phyloP scores from a whole-genome alignment of 2,113 vertebrate genomes.

The Cyprinodon brontotheroides region DNA sequence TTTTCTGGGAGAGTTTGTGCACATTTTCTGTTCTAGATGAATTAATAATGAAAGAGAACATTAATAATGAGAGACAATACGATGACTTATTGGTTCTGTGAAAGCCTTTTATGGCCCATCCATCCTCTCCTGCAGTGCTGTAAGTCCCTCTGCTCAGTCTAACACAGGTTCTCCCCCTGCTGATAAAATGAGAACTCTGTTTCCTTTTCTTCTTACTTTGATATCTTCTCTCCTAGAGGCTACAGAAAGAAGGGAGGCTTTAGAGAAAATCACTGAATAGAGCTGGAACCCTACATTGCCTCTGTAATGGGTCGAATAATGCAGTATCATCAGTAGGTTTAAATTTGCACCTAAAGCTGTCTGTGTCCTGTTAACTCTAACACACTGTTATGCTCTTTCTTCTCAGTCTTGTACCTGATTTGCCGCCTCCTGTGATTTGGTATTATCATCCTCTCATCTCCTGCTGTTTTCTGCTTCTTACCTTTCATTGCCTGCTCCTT shows the following conservation, averaged over 20 bases:
- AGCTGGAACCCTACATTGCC: slow-evolving; percentile 2
- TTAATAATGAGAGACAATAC: slow-evolving; percentile 1
- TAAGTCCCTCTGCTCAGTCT: background rate
- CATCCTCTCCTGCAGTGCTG: slow-evolving; percentile 8
- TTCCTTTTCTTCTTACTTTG: slow-evolving; percentile 23
- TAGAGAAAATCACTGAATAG: slow-evolving; percentile 32
- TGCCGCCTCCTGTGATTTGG: slow-evolving; percentile 21
- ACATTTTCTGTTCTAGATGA: background rate
- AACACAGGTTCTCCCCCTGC: background rate
- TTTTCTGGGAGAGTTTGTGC: background rate
- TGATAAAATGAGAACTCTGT: slow-evolving; percentile 12
- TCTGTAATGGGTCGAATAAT: slow-evolving; percentile 24
- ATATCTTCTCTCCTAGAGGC: slow-evolving; percentile 50
- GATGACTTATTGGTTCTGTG: background rate
- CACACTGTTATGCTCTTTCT: background rate
- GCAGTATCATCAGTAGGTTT: slow-evolving; percentile 11
- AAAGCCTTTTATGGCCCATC: slow-evolving; percentile 4
- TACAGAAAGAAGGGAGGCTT: slow-evolving; percentile 16
- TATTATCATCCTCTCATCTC: slow-evolving; percentile 23
- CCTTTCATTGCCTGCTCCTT: slow-evolving; percentile 13
- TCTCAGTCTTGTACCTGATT: slow-evolving; percentile 12
- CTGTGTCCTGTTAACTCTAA: slow-evolving; percentile 1
- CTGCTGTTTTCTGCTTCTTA: background rate
- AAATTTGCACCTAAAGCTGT: slow-evolving; percentile 32
- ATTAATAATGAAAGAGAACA: background rate